A percentile compares a stretch with the other conserved stretches of the same genome.
Evolutionary conservation across 64 coral and sea anemone species (phyloP).

Genomic region (Trachythela sp.): DNA sequence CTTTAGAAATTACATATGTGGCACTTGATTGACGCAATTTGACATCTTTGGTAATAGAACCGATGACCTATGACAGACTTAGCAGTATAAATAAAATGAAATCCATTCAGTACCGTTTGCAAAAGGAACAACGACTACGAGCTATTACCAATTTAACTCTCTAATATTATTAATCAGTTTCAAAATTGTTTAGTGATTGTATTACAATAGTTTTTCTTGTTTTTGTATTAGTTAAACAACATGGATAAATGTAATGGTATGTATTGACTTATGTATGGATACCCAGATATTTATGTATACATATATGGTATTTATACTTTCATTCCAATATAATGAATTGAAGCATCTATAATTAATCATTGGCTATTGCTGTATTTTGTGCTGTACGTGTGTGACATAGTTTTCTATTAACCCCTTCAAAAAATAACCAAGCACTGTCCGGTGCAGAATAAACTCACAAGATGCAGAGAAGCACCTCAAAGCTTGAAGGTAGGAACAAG

Average conservation of each 20-base stretch:
- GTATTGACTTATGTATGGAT: no score
- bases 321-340: no score
- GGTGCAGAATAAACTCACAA: background rate
- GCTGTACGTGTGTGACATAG: background rate
- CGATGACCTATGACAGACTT: background rate
- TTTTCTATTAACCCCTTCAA: background rate
- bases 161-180: slow-evolving; percentile 14
- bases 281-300: no score
- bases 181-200: background rate
- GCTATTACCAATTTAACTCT: slow-evolving; percentile 3
- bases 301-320: no score
- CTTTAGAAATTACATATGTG: background rate
- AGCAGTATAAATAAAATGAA: background rate
- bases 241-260: background rate
- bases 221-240: background rate
- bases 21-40: background rate
- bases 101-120: background rate
- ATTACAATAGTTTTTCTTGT: background rate
- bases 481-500: background rate
- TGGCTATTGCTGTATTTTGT: no score
- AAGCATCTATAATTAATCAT: background rate
- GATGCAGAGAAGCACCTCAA: background rate
- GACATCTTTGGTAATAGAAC: background rate
- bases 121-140: background rate
- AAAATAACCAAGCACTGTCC: background rate